phyloP scores from a whole-genome alignment of 1,140 invertebrate species.

The Anoplolepis gracilipes region DNA sequence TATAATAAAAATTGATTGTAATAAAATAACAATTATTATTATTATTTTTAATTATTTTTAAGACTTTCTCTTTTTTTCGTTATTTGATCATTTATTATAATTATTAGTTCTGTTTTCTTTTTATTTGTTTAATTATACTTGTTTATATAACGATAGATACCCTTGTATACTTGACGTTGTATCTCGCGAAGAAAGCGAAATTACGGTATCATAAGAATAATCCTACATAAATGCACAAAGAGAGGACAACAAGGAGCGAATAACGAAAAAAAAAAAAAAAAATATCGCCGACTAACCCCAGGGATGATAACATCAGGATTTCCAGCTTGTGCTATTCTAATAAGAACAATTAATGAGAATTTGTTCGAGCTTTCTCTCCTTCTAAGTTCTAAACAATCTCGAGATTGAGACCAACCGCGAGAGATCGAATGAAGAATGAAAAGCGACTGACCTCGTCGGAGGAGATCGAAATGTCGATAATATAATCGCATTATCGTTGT shows the following conservation, averaged over 20 bases:
- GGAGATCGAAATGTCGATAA: neutral
- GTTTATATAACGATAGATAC: neutral
- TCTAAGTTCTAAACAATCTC: slow-evolving; percentile 8
- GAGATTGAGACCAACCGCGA: slow-evolving; percentile 12
- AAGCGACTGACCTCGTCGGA: neutral
- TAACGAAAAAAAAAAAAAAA: slow-evolving; percentile 33
- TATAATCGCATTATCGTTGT: slow-evolving; percentile 27
- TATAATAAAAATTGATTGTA: slow-evolving; percentile 7
- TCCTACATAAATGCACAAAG: neutral
- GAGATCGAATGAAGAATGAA: slow-evolving; percentile 20
- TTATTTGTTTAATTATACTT: neutral
- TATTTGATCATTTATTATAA: slow-evolving; percentile 22
- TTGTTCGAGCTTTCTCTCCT: slow-evolving; percentile 5
- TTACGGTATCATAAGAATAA: neutral
- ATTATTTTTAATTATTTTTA: neutral
- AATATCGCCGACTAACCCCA: slow-evolving; percentile 25
- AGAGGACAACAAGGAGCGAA: slow-evolving; percentile 11
- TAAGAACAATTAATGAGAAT: slow-evolving; percentile 27
- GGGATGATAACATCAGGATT: slow-evolving; percentile 11
- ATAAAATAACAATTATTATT: neutral
- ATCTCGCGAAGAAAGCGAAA: neutral
- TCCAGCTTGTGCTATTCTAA: slow-evolving; percentile 16
- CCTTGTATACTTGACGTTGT: neutral
- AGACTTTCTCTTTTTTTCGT: neutral
- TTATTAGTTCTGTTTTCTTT: slow-evolving; percentile 13